Conservation (phyloP, 2,888 invertebrate genomes). For the Philereme vetulata region DNA sequence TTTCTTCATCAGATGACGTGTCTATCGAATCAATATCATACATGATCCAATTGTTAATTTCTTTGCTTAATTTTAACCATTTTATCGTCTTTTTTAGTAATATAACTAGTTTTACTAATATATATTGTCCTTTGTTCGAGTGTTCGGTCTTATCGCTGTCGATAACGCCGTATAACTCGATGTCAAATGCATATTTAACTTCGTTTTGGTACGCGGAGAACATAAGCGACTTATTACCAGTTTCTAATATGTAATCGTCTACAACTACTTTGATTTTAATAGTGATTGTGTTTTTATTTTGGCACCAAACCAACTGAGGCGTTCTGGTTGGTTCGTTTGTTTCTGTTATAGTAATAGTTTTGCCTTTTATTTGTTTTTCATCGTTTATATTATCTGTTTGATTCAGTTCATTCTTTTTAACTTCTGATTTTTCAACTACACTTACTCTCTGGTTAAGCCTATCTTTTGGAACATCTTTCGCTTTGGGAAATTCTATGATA, state of each 20-base stretch:
- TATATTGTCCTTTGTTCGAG: conserved; percentile 64
- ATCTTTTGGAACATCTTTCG: conserved; percentile 3
- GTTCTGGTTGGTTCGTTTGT: conserved; percentile 43
- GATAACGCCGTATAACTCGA: conserved; percentile 69
- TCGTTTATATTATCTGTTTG: background rate
- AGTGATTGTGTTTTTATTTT: conserved; percentile 53
- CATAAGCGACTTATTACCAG: conserved; percentile 51
- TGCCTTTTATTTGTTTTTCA: conserved; percentile 2
- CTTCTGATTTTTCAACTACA: conserved; percentile 3
- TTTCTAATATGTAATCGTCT: conserved; percentile 58
- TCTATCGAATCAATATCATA: conserved; percentile 67
- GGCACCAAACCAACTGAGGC: conserved; percentile 69
- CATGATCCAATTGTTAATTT: conserved; percentile 63
- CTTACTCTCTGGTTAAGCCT: background rate
- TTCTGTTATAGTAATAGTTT: conserved; percentile 17
- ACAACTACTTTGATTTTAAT: conserved; percentile 68
- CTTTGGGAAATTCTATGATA: conserved; percentile 24
- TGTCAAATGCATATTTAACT: conserved; percentile 59
- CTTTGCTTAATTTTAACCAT: conserved; percentile 64
- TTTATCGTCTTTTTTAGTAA: conserved; percentile 48
- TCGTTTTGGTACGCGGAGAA: conserved; percentile 57
- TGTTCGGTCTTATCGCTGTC: conserved; percentile 51
- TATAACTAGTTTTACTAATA: conserved; percentile 62
- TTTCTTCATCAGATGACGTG: conserved; percentile 64
- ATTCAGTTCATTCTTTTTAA: conserved; percentile 1